Evolutionary conservation across 30 jellyfish, hydroid and myxozoan species (phyloP), one percentile per base, ranked within the genome.

Genomic region (Haliclystus octoradiatus): DNA sequence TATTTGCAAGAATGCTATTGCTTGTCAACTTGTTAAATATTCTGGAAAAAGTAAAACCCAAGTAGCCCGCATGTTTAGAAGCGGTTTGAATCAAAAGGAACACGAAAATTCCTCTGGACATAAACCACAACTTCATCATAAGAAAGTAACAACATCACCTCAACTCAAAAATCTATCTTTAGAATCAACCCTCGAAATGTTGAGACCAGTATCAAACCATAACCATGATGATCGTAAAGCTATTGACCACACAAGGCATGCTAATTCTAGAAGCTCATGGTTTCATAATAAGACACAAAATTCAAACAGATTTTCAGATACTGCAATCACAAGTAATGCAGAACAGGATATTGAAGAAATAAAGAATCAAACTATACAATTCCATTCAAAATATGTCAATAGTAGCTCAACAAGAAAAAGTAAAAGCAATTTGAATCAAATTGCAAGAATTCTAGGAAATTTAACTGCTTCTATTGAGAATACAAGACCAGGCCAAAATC

Each of bases 21-120:
- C 52, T 34, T 81, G 94, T 63, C 84, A 73, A 49, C 63, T 72
- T n/a, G 77, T 81, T 4, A 78, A 77, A 22, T 63, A 60, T 47
- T 57, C 60, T 28, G 68, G 76, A 32, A 78, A 33, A 22, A 49
- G 66, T 31, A 81, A 63, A 31, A 69, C 86, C 34, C 73, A 66
- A 68, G 82, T 61, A 49, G 86, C 66, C 2, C 68, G 27, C 52
- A 72, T 81, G 1, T 81, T 28, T 72, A 53, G 84, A 32, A 76
- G 94, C 19, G 31, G 19, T 3, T 19, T 3, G 24, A 25, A 25
- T 4, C 62, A 50, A 29, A 46, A 5, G 14, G 57, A 9, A 23
- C 26, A 22, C 22, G 4, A 22, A 2, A 62, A 62, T 15, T 24
- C 71, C 1, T 19, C 71, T 15, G 2, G 22, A 22, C 22, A 2